Base-by-base conservation (phyloP, 2,888 invertebrate species). In the Eupeodes luniger region DNA sequence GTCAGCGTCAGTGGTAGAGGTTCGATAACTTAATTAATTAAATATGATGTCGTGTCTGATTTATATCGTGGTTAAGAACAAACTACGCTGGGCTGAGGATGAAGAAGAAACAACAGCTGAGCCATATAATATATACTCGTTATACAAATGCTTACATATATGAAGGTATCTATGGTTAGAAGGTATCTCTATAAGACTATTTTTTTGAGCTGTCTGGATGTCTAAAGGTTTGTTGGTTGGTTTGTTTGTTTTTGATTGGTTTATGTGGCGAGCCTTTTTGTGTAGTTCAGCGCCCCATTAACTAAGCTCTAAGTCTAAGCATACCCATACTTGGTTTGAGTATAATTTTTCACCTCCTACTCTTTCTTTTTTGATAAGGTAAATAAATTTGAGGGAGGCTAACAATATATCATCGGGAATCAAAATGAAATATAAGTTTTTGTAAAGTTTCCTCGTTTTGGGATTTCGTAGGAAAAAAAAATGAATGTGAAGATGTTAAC, bases 41-140 rank as follows among this genome's bases (percentile, higher is more conserved):
- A 84, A 84, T 87, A 84, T 84, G 80, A 83, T 84, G 84, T 84
- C 87, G 87, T 87, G 87, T 87, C 84, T 80, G 83, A 87, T 84
- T 87, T 80, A 84, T 83, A 87, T 83, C 77, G 77, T 77, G 72
- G 61, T 72, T 49, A 51, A 19, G 62, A 87, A 76, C 53, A 78
- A 81, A 81, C 77, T 85, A 72, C 77, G 27, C 27, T 27, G 27
- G 27, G 27, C 27, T 27, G 27, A 27, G 27, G 59, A 66, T 75
- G 70, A 82, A 47, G 53, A 72, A 66, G 36, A 51, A 76, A 67
- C 75, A 72, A 61, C 62, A 72, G 53, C 74, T 79, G 62, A 47
- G 62, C 40, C 11, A 53, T 61, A 67, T 40, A 55, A 12, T 49
- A 55, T 19, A 36, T 57, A 14, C 57, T 57, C 14, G 14, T 27